Conservation (phyloP, 2,888 invertebrate genomes). For the Ariolimax columbianus region DNA sequence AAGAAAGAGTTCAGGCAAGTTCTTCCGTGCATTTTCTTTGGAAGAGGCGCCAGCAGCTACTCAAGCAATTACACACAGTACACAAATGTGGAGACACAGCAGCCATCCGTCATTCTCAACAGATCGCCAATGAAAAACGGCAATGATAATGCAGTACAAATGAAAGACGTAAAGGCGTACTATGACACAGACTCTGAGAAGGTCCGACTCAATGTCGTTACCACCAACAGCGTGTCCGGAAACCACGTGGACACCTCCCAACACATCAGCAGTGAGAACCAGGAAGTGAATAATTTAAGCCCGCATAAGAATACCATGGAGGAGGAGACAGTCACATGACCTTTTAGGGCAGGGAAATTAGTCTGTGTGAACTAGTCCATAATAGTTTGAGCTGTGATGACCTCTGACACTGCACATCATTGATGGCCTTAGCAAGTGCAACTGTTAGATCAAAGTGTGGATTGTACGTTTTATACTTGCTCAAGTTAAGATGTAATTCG, state of each 20-base stretch:
- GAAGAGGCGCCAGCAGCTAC: conserved; percentile 60
- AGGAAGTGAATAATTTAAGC: conserved; percentile 5
- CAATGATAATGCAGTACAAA: conserved; percentile 63
- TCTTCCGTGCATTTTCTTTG: conserved; percentile 76
- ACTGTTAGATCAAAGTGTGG: background rate
- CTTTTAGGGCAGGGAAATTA: background rate
- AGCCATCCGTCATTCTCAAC: conserved; percentile 72
- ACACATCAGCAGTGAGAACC: background rate
- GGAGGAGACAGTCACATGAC: conserved; percentile 39
- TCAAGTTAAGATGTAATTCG: background rate
- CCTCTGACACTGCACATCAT: conserved; percentile 13
- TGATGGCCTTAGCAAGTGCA: conserved; percentile 36
- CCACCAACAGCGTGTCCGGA: conserved; percentile 49
- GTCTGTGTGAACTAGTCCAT: background rate
- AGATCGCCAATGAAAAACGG: conserved; percentile 73
- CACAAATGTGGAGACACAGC: conserved; percentile 75
- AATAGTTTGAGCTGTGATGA: conserved; percentile 25
- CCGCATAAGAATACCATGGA: background rate
- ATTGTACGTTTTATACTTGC: conserved; percentile 2
- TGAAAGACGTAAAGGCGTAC: conserved; percentile 68
- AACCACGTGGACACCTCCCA: conserved; percentile 39
- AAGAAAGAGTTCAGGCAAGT: conserved; percentile 88
- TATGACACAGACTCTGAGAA: conserved; percentile 74
- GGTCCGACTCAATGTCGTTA: conserved; percentile 72
- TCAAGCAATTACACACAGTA: conserved; percentile 74